Base-by-base conservation (phyloP, 2,113 vertebrate species). In the Anolis carolinensis region DNA sequence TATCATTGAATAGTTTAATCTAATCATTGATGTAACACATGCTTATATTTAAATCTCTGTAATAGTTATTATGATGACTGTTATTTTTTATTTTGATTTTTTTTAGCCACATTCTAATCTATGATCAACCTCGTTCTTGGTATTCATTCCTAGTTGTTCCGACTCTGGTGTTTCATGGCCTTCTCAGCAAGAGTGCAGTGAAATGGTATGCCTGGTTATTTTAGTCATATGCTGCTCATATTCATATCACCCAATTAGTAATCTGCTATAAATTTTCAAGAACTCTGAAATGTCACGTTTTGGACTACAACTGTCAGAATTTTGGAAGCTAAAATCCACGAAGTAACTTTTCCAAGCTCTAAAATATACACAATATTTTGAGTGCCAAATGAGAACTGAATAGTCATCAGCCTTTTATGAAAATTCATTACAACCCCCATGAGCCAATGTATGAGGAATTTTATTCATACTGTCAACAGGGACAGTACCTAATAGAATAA, bases 361-460 rank as follows among this genome's bases (percentile, higher is more conserved):
- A 59, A 59, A 16, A 59, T 59, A 18, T 59, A 16, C 50, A 21
- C 34, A 73, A 82, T 21, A 62, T 63, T 34, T 75, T 74, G 52
- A 83, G 6, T 70, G 73, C 25, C 36, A 30, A 36, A 48, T 65
- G 74, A 83, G 32, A 9, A 89, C 3, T 3, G 11, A 21, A 5
- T 55, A n/a, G 48, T 44, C 79, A n/a, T 13, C 10, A 85, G 5
- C 6, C 30, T 87, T 32, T 79, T 27, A 52, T 16, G 20, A 85
- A 79, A 67, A 55, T 2, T 70, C 71, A 88, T 81, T 72, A 89
- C 88, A 90, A 86, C 0, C 13, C 52, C 79, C 76, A 21, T 78
- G 63, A 91, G 27, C 55, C 75, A 82, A 88, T 81, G 86, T 89
- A 72, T 25, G 70, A 62, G 39, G 67, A 59, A 74, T 39, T 86